phyloP scores from a whole-genome alignment of 1,140 invertebrate genomes.

The Mactra quadrangularis region DNA sequence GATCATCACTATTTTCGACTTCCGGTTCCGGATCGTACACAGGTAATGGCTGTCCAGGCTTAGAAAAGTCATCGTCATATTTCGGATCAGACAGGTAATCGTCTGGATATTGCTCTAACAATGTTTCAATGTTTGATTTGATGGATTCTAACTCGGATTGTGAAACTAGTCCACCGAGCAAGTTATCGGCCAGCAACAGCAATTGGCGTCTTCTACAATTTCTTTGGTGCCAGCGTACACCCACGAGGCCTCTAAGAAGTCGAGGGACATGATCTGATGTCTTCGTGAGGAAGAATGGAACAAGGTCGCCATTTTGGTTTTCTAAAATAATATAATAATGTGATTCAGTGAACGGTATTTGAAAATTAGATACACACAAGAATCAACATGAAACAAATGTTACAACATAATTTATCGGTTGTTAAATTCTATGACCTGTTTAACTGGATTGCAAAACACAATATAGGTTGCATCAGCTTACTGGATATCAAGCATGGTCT shows the following conservation, averaged over 20 bases:
- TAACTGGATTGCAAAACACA: too few relatives aligned
- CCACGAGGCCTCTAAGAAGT: constrained; percentile 33
- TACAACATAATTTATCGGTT: too few relatives aligned
- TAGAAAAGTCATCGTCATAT: constrained; percentile 18
- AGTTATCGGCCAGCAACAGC: constrained; percentile 5
- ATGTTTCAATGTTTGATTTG: constrained; percentile 4
- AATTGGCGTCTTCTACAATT: neutral
- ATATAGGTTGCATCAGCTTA: too few relatives aligned
- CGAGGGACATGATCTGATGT: constrained; percentile 15
- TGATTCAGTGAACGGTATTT: too few relatives aligned
- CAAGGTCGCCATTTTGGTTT: constrained; percentile 24
- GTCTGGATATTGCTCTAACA: constrained; percentile 7
- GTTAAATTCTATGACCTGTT: too few relatives aligned
- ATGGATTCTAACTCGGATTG: neutral
- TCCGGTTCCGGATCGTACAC: constrained; percentile 40
- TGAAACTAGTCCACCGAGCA: constrained; percentile 3
- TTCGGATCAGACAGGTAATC: constrained; percentile 38
- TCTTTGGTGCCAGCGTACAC: constrained; percentile 21
- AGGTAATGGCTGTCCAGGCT: constrained; percentile 11
- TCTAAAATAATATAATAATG: too few relatives aligned
- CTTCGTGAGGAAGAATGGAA: constrained; percentile 37
- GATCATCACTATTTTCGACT: constrained; percentile 30
- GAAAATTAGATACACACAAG: too few relatives aligned
- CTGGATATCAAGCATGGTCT: too few relatives aligned
- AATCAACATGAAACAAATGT: too few relatives aligned